Evolutionary conservation across 2,797 vertebrate genomes (phyloP).

Genomic region (Epinephelus coioides): DNA sequence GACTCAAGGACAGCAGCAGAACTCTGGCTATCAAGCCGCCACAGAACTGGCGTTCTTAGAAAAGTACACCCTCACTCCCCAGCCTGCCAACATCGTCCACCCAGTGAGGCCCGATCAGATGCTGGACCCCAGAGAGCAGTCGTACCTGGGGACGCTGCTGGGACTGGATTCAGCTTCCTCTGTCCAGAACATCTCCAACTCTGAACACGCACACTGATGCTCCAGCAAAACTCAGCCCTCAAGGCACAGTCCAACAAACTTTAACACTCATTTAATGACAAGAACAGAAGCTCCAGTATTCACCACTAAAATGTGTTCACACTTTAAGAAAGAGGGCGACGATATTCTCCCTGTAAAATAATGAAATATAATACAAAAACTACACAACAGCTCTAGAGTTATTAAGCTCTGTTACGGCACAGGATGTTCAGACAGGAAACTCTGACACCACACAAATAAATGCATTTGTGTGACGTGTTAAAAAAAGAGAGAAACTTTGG

Average conservation of each 20-base stretch:
- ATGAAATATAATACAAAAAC: background rate
- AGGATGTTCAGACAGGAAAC: background rate
- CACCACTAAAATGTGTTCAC: background rate
- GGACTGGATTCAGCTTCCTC: conserved; percentile 90
- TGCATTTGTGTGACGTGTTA: background rate
- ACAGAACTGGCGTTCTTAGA: conserved; percentile 94
- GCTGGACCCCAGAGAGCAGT: conserved; percentile 94
- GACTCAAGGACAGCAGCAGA: conserved; percentile 80
- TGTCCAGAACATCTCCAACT: conserved; percentile 88
- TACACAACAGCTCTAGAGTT: background rate
- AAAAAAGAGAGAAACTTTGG: background rate
- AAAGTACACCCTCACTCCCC: conserved; percentile 97
- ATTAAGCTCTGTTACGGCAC: background rate
- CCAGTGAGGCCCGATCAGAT: conserved; percentile 94
- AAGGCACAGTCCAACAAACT: background rate
- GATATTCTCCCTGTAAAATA: background rate
- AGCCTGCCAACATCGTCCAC: conserved; percentile 93
- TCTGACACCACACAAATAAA: background rate
- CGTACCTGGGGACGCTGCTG: conserved; percentile 93
- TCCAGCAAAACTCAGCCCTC: background rate
- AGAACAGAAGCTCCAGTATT: conserved; percentile 1
- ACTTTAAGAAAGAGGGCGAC: background rate
- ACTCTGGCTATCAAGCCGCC: conserved; percentile 87
- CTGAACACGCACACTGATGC: conserved; percentile 85
- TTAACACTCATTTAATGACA: background rate